phyloP scores from a whole-genome alignment of 2,888 invertebrate species.

The Epinotia demarniana region DNA sequence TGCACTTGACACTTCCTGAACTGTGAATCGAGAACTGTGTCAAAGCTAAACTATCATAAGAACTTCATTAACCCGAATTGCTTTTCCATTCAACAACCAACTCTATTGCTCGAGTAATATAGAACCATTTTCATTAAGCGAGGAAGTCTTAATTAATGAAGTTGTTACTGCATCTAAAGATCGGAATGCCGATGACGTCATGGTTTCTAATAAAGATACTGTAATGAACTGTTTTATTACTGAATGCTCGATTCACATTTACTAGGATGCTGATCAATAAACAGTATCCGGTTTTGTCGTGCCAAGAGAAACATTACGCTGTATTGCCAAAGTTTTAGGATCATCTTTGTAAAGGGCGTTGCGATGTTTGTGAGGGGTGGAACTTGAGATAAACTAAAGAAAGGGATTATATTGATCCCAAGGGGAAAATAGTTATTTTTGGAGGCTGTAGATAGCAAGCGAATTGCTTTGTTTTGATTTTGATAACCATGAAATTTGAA shows the following conservation, averaged over 20 bases:
- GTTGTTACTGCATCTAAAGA: slow-evolving; percentile 46
- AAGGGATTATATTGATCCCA: slow-evolving; percentile 46
- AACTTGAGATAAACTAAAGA: slow-evolving; percentile 45
- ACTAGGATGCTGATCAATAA: slow-evolving; percentile 34
- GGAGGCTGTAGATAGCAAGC: slow-evolving; percentile 32
- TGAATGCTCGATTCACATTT: slow-evolving; percentile 42
- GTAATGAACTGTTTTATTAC: slow-evolving; percentile 43
- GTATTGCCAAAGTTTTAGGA: slow-evolving; percentile 44
- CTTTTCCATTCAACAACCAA: neutral
- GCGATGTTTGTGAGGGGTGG: slow-evolving; percentile 45
- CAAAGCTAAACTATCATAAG: slow-evolving; percentile 43
- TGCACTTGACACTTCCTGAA: slow-evolving; percentile 58
- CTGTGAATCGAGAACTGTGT: slow-evolving; percentile 55
- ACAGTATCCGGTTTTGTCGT: slow-evolving; percentile 29
- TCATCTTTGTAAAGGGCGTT: slow-evolving; percentile 44
- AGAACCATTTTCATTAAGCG: slow-evolving; percentile 1
- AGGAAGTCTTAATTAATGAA: slow-evolving; percentile 43
- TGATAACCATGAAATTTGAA: neutral
- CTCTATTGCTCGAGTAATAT: neutral
- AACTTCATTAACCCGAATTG: slow-evolving; percentile 35
- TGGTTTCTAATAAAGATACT: slow-evolving; percentile 39
- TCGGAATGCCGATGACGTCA: slow-evolving; percentile 43
- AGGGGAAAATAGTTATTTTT: slow-evolving; percentile 44
- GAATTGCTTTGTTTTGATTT: slow-evolving; percentile 30
- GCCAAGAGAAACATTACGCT: slow-evolving; percentile 36